Evolutionary conservation across 2,113 vertebrate species (phyloP).

Genomic region (Microtus montanus): DNA sequence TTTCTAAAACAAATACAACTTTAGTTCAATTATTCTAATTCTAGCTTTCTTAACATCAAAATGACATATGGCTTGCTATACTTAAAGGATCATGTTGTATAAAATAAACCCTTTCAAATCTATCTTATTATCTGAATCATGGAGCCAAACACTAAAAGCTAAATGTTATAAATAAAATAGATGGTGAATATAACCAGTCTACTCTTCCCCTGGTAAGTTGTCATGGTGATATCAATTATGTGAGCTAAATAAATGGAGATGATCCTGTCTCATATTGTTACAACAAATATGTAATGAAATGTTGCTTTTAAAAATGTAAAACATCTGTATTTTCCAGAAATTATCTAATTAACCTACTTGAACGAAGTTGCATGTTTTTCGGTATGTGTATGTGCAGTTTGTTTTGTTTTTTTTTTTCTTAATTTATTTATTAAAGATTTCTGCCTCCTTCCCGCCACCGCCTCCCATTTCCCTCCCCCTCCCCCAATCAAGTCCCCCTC

Average conservation of each 20-base stretch:
- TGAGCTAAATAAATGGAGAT: conserved; percentile 13
- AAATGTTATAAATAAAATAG: conserved; percentile 62
- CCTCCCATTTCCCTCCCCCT: no score
- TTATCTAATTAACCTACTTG: conserved; percentile 40
- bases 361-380: neutral
- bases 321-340: conserved; percentile 3
- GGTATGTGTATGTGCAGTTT: neutral
- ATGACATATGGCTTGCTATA: neutral
- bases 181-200: conserved; percentile 59
- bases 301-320: conserved; percentile 19
- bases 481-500: no score
- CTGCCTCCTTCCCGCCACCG: no score
- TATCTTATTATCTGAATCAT: conserved; percentile 22
- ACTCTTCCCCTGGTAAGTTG: conserved; percentile 45
- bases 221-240: conserved; percentile 55
- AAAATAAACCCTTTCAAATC: conserved; percentile 39
- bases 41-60: conserved; percentile 27
- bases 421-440: no score
- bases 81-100: neutral
- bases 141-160: conserved; percentile 36
- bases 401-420: neutral
- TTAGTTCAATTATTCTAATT: conserved; percentile 40
- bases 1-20: conserved; percentile 28
- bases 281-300: conserved; percentile 20
- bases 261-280: neutral